These are phyloP conservation scores for Acanthosoma haemorrhoidale DNA, from an alignment of 2,888 invertebrate species.

Conservation along the genomic window DNA sequence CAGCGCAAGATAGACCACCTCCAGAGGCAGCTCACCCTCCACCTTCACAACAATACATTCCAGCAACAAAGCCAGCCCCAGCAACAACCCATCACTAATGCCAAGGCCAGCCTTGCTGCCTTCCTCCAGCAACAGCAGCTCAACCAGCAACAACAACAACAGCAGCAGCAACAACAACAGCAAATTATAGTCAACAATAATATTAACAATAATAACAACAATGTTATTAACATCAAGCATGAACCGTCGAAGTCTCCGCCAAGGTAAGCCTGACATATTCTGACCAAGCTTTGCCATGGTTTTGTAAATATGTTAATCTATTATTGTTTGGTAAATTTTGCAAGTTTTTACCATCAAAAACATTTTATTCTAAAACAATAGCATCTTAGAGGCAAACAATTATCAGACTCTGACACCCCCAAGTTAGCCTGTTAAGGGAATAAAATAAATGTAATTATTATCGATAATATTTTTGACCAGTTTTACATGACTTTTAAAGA, in stretches of 20 bases:
- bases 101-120: conserved; percentile 50
- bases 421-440: too few species aligned
- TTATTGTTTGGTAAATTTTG: too few species aligned
- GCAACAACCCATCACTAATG: conserved; percentile 45
- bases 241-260: conserved; percentile 31
- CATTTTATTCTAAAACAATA: too few species aligned
- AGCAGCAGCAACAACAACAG: conserved; percentile 51
- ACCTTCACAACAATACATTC: conserved; percentile 52
- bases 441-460: too few species aligned
- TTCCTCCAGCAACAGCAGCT: conserved; percentile 52
- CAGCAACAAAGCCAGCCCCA: conserved; percentile 43
- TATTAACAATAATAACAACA: conserved; percentile 36
- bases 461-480: too few species aligned
- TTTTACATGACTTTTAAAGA: too few species aligned
- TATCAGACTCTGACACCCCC: too few species aligned
- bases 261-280: too few species aligned
- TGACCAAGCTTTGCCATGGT: too few species aligned
- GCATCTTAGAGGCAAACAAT: too few species aligned
- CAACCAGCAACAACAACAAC: conserved; percentile 52
- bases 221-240: conserved; percentile 32
- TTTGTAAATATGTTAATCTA: too few species aligned
- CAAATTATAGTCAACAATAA: conserved; percentile 39
- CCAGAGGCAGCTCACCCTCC: conserved; percentile 61
- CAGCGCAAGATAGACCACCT: conserved; percentile 79
- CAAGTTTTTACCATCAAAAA: too few species aligned